Conservation (phyloP, 2,888 invertebrate genomes). For the Chymomyza procnemis region DNA sequence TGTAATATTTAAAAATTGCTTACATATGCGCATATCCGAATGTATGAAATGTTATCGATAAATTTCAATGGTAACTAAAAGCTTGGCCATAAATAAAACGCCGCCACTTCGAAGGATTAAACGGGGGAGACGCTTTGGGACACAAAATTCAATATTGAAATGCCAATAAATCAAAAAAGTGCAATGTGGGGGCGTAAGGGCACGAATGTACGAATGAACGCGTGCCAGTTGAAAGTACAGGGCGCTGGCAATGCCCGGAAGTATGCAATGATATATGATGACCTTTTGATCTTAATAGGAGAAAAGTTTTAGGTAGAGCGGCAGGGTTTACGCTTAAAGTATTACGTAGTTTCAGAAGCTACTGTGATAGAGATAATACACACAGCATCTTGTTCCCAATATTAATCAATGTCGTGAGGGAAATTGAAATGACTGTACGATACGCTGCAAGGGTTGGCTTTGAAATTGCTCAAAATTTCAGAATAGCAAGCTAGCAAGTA, state of each 20-base stretch:
- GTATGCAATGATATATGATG: neutral
- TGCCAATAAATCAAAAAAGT: conserved; percentile 36
- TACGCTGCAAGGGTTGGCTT: neutral
- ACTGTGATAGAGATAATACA: neutral
- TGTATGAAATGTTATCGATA: conserved; percentile 16
- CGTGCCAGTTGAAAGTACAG: neutral
- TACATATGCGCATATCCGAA: conserved; percentile 12
- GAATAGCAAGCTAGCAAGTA: too few relatives aligned
- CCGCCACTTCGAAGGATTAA: neutral
- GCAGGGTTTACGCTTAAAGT: neutral
- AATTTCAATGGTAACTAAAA: conserved; percentile 23
- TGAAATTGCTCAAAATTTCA: neutral
- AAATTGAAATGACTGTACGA: neutral
- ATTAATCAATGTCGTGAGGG: neutral
- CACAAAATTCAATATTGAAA: conserved; percentile 32
- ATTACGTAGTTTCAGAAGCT: neutral
- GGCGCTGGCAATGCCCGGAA: neutral
- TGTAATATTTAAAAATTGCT: neutral
- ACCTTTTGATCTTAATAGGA: neutral
- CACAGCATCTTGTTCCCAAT: neutral
- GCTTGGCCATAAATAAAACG: conserved; percentile 21
- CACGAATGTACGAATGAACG: neutral
- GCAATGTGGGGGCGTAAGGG: neutral
- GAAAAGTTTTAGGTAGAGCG: neutral
- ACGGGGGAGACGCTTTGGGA: neutral